phyloP scores from a whole-genome alignment of 2,888 invertebrate species.

The Caenorhabditis imperialis region DNA sequence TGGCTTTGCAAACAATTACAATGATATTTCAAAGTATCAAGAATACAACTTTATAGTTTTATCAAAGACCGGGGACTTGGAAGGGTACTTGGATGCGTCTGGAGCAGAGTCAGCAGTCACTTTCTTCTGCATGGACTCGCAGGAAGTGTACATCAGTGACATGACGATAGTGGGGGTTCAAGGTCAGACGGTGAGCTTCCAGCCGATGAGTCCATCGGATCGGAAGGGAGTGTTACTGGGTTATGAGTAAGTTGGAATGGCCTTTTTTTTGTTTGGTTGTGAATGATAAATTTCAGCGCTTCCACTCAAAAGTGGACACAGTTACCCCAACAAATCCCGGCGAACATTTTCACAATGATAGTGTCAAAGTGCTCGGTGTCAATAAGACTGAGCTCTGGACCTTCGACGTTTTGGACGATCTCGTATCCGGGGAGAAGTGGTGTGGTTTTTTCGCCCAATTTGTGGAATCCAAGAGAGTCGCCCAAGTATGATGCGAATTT shows the following conservation, averaged over 20 bases:
- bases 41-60: constrained; percentile 1
- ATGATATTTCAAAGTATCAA: constrained; percentile 5
- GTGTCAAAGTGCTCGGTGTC: too few relatives aligned
- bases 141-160: background rate
- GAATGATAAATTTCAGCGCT: background rate
- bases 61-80: background rate
- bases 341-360: constrained; percentile 15
- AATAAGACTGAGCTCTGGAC: too few relatives aligned
- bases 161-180: background rate
- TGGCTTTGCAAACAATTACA: constrained; percentile 10
- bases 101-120: background rate
- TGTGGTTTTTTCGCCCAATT: too few relatives aligned
- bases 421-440: too few relatives aligned
- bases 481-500: too few relatives aligned
- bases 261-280: background rate
- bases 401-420: too few relatives aligned
- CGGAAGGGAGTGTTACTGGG: background rate
- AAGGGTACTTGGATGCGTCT: background rate
- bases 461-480: too few relatives aligned
- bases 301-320: background rate
- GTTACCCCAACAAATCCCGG: constrained; percentile 18
- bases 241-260: constrained; percentile 14
- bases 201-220: constrained; percentile 14
- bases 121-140: background rate
- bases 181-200: constrained; percentile 3